Conservation (phyloP, 2,113 vertebrate genomes). For the Aramus guarauna region DNA sequence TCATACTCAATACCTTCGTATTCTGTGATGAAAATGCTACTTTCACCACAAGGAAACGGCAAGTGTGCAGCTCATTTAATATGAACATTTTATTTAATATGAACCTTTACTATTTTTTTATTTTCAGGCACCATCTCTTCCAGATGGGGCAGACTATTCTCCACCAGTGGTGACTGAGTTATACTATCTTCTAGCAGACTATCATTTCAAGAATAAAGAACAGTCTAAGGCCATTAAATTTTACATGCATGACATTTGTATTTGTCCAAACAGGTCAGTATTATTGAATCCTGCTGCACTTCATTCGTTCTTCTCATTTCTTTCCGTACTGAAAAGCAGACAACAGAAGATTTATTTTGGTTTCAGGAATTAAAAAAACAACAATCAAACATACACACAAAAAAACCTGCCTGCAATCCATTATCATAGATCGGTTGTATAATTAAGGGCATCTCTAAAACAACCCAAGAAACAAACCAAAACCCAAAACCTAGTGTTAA, state of each 20-base stretch:
- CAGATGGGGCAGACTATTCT: slow-evolving; percentile 82
- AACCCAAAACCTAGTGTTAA: not conserved
- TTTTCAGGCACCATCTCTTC: slow-evolving; percentile 85
- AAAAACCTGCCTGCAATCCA: not conserved
- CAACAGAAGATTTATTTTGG: not conserved
- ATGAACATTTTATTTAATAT: not conserved
- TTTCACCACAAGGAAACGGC: not conserved
- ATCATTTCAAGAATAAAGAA: slow-evolving; percentile 99
- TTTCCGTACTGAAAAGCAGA: not conserved
- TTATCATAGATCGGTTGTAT: not conserved
- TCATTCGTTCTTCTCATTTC: not conserved
- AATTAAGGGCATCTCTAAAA: not conserved
- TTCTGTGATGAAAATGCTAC: not conserved
- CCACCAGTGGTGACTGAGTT: slow-evolving; percentile 90
- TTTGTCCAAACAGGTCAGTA: slow-evolving; percentile 90
- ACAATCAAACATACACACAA: not conserved
- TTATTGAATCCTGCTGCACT: not conserved
- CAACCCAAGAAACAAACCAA: not conserved
- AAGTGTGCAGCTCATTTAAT: not conserved
- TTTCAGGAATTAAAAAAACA: not conserved
- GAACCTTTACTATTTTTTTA: not conserved
- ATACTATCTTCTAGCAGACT: slow-evolving; percentile 95
- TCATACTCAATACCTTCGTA: not conserved
- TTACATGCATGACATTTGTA: slow-evolving; percentile 96
- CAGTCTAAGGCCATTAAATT: slow-evolving; percentile 98